phyloP scores from a whole-genome alignment of 2,888 invertebrate species.

The Eilema depressum region DNA sequence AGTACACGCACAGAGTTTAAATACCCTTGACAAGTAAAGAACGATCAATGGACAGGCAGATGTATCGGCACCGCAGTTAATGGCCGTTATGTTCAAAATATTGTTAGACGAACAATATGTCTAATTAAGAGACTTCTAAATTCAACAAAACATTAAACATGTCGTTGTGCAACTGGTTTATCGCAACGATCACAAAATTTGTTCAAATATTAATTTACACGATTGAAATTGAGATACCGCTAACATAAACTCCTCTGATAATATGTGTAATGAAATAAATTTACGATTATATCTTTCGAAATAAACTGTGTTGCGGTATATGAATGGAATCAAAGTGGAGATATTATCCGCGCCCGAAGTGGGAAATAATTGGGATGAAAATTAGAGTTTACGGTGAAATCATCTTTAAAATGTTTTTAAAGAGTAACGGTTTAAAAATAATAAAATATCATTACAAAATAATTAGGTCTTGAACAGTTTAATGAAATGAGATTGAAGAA shows the following conservation, averaged over 20 bases:
- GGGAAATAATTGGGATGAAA: constrained; percentile 51
- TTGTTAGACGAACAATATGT: constrained; percentile 74
- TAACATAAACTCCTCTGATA: constrained; percentile 49
- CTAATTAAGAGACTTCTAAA: constrained; percentile 74
- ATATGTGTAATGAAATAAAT: constrained; percentile 54
- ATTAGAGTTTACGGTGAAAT: constrained; percentile 45
- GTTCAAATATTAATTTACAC: constrained; percentile 59
- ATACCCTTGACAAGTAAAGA: constrained; percentile 53
- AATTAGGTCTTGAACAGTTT: constrained; percentile 19
- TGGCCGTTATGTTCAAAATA: constrained; percentile 66
- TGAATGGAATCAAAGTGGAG: constrained; percentile 52
- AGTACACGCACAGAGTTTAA: constrained; percentile 56
- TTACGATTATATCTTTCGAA: constrained; percentile 54
- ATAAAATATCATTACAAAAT: constrained; percentile 27
- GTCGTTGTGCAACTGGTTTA: constrained; percentile 59
- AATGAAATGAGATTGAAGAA: constrained; percentile 42
- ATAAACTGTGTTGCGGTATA: constrained; percentile 52
- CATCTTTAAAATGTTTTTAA: constrained; percentile 24
- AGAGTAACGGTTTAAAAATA: constrained; percentile 30
- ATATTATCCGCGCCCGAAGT: constrained; percentile 49
- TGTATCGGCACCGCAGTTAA: constrained; percentile 65
- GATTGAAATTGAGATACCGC: constrained; percentile 60
- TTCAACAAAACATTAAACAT: constrained; percentile 66
- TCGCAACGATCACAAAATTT: constrained; percentile 55
- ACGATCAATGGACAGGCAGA: constrained; percentile 63